Base-by-base conservation (phyloP, 2,113 vertebrate species). In the Nannospalax galili region DNA sequence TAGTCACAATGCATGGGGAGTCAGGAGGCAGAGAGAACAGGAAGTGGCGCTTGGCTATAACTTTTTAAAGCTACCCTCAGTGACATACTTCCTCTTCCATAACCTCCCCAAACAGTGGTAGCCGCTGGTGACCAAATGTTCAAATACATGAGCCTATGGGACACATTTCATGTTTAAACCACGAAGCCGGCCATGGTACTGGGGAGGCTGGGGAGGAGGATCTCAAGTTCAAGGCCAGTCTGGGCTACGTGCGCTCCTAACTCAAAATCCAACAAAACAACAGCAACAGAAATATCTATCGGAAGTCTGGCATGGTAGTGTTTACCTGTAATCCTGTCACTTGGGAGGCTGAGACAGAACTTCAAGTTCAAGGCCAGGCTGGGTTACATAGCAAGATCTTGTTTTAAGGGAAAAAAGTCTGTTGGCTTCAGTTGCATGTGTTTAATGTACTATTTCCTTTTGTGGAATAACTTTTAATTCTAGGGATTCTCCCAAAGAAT, bases 381-480 rank as follows among this genome's bases (percentile, higher is more conserved):
- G 65, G 30, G 65, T 30, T 85, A 52, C 20, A 16, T 52, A 60
- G 32, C 22, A 45, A 67, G 81, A n/a, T 12, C 15, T 11, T 32
- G 10, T 17, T 48, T 84, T 69, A 48, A 52, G 72, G 30, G 96
- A 97, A 97, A 98, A 97, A 97, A 95, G 95, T 97, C 96, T 95
- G 82, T 95, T 97, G 97, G 95, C 94, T 97, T 98, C 95, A 96
- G 88, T 97, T 97, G 96, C 96, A 32, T 86, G 97, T 97, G 96
- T 97, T 97, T 98, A 98, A 98, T 96, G 96, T 97, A 97, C 97
- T 98, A 96, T 97, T 98, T 97, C 48, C 97, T 98, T 98, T 52
- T 22, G 82, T 98, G 98, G 98, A 96, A 96, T 94, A 96, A 98
- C 96, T 97, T 98, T 98, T 97, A 97, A 97, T 97, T 98, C 97